Evolutionary conservation across 2,888 invertebrate species (phyloP).

Genomic region (Trichopoda pennipes): DNA sequence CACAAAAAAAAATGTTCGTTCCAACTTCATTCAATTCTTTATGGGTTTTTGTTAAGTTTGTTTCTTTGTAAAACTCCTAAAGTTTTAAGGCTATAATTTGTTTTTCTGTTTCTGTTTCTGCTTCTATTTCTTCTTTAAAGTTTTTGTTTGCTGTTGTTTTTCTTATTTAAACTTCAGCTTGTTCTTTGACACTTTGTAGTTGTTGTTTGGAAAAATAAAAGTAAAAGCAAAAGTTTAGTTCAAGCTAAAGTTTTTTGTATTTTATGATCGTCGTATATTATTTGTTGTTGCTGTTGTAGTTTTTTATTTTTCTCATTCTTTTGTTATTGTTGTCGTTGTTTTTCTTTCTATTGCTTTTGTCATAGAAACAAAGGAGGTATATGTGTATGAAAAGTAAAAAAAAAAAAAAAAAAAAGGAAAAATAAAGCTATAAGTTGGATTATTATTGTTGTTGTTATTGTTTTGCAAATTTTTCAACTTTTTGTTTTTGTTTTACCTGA

Average conservation of each 20-base stretch:
- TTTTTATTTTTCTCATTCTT: conserved; percentile 4
- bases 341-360: conserved; percentile 38
- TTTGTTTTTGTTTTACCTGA: conserved; percentile 23
- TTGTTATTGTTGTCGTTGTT: conserved; percentile 4
- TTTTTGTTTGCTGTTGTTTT: conserved; percentile 40
- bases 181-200: conserved; percentile 62
- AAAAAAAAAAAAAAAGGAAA: not conserved
- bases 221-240: not conserved
- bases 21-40: conserved; percentile 45
- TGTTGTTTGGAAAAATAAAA: conserved; percentile 18
- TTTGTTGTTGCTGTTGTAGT: conserved; percentile 16
- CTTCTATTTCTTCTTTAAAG: conserved; percentile 27
- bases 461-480: conserved; percentile 29
- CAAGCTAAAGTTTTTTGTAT: conserved; percentile 51
- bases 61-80: conserved; percentile 36
- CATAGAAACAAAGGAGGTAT: conserved; percentile 13
- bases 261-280: conserved; percentile 59
- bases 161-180: conserved; percentile 61
- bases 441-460: conserved; percentile 27
- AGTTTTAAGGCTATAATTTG: conserved; percentile 63
- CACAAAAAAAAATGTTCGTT: conserved; percentile 13
- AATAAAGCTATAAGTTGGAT: conserved; percentile 26
- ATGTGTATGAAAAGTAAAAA: not conserved
- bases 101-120: conserved; percentile 40
- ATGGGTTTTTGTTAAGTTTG: conserved; percentile 18